phyloP scores from a whole-genome alignment of 2,113 vertebrate genomes.

The Dromiciops gliroides region DNA sequence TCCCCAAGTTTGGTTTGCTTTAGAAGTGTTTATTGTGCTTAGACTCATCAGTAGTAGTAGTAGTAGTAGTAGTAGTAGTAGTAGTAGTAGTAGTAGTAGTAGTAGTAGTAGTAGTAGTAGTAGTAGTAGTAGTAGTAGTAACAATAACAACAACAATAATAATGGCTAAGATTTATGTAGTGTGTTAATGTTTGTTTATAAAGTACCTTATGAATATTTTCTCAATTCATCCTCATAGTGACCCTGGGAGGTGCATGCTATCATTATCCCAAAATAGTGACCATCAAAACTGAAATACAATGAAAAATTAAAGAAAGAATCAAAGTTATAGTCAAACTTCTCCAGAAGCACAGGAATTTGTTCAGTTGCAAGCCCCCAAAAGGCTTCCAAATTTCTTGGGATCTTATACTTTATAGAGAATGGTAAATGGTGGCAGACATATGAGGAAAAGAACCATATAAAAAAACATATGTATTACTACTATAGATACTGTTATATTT shows the following conservation, averaged over 20 bases:
- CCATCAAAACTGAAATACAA: neutral
- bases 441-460: slow-evolving; percentile 17
- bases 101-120: no score
- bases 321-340: slow-evolving; percentile 14
- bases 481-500: neutral
- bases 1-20: slow-evolving; percentile 19
- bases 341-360: neutral
- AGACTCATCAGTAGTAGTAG: no score
- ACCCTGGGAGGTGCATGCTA: neutral
- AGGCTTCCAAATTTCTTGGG: neutral
- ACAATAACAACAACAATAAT: neutral
- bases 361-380: slow-evolving; percentile 28
- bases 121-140: no score
- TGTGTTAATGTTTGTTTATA: neutral
- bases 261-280: slow-evolving; percentile 35
- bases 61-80: no score
- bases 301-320: neutral
- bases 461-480: slow-evolving; percentile 6
- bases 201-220: neutral
- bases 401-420: neutral
- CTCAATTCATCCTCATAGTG: neutral
- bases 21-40: slow-evolving; percentile 31
- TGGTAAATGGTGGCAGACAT: slow-evolving; percentile 6
- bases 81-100: no score
- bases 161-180: neutral